Base-by-base conservation (phyloP, 1,140 invertebrate genomes). In the Copidosoma floridanum region DNA sequence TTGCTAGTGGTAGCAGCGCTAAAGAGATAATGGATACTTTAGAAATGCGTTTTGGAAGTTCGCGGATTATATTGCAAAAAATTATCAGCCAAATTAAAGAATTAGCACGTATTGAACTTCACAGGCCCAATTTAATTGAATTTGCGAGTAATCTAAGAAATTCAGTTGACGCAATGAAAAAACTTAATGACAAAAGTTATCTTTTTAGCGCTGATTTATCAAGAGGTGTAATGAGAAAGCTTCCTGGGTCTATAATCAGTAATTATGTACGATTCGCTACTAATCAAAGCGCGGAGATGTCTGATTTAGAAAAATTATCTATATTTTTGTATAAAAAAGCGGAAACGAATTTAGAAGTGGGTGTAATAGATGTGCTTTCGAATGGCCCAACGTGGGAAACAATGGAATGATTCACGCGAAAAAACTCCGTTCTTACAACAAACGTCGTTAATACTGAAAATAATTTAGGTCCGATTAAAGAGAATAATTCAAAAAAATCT, bases 11-110 rank as follows among this genome's bases (percentile, higher is more conserved):
- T 27, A 14, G 40, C 8, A 56, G 32, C 27, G 37, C 58, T 12
- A 16, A 48, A 26, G 47, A 56, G 6, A 53, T 63, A n/a, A 26
- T 63, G 32, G n/a, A 56, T 2, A n/a, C 12, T 3, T 20, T 54
- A 14, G 38, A 43, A 43, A 10, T 29, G n/a, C 52, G 10, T 8
- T 54, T 40, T 16, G 38, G 38, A 5, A 40, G 16, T 1, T 40
- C 38, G 7, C 7, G 38, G 16, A 40, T 40, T 14, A 40, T 40
- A 14, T 40, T 40, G 5, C n/a, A 14, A 40, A 40, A 40, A n/a
- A 40, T 40, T 40, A 16, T 40, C 5, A n/a, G n/a, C 16, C 38
- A 40, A 40, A 40, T 40, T n/a, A 40, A 7, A n/a, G 38, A n/a
- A 14, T 40, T 40, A 1, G 11, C 38, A 5, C 38, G 38, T 14